Evolutionary conservation across 1,140 invertebrate species (phyloP), one percentile per base, ranked within the genome.

Genomic region (Planococcus citri): DNA sequence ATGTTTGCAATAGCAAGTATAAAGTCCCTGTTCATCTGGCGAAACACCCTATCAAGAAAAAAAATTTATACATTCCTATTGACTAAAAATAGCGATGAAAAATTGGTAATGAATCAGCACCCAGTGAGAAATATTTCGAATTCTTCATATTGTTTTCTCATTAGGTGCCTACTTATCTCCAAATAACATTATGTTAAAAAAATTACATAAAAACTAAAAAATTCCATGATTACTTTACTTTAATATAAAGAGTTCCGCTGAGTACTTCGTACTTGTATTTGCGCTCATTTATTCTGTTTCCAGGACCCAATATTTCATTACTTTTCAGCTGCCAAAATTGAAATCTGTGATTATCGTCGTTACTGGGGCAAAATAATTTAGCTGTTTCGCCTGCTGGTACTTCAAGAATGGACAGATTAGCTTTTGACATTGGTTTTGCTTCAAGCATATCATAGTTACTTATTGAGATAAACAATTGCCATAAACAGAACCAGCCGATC

Each of bases 181-280:
- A 37, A 37, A 37, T 37, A 51, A 3, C 41, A 51, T 51, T 3
- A 51, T 17, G 6, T 17, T 51, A 3, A 51, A 9, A 9, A 51
- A 17, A 51, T 51, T 2, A 9, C 2, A 9, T 2, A 17, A 51
- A 14, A 51, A 17, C 6, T 51, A 51, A 51, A n/a, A 51, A 51
- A 51, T 51, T 51, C 21, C 17, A 24, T 6, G 20, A 4, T 20
- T 64, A 64, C 60, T 64, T 64, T 64, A 87, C 85, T 79, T 83
- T 80, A 68, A 87, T 87, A 68, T 79, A 79, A 58, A 87, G 79
- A 73, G 81, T 84, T 72, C 86, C 86, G 61, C 85, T 85, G 37
- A 87, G 78, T 2, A 87, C 84, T 78, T 87, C 83, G 78, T 87
- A 87, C 75, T 86, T 86, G 74, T 85, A 87, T 79, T 87, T 87